Conservation (phyloP, 2,797 vertebrate species). For the Xenopus petersii region DNA sequence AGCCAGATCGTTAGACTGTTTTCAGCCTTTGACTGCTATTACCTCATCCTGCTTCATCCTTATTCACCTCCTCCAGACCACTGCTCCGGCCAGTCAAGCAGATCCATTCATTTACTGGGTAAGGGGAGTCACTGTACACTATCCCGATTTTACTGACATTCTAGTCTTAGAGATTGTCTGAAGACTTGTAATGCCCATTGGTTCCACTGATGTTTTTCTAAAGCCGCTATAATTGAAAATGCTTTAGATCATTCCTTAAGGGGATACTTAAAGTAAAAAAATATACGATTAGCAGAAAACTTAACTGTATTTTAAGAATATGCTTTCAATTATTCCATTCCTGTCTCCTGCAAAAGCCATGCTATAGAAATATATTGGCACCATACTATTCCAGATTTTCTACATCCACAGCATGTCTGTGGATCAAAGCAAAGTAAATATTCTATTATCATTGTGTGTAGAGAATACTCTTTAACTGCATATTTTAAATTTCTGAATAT, state of each 20-base stretch:
- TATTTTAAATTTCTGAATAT: too few species aligned
- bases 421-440: too few species aligned
- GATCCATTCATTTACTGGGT: conserved; percentile 9
- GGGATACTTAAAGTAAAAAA: neutral
- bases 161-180: neutral
- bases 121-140: neutral
- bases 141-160: neutral
- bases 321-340: too few species aligned
- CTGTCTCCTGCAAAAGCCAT: too few species aligned
- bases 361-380: too few species aligned
- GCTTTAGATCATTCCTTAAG: neutral
- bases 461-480: too few species aligned
- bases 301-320: too few species aligned
- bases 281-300: neutral
- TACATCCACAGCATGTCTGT: too few species aligned
- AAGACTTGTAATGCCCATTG: neutral
- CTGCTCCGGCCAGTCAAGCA: conserved; percentile 9
- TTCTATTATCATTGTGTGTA: too few species aligned
- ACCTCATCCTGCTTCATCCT: conserved; percentile 41
- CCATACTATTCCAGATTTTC: too few species aligned
- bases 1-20: conserved; percentile 48
- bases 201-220: neutral
- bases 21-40: conserved; percentile 49
- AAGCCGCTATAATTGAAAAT: neutral
- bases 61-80: conserved; percentile 36